A percentile compares a stretch with the other conserved stretches of the same genome.
These are phyloP conservation scores for Petaurus breviceps DNA, from an alignment of 2,113 vertebrate genomes.

Conservation along the genomic window DNA sequence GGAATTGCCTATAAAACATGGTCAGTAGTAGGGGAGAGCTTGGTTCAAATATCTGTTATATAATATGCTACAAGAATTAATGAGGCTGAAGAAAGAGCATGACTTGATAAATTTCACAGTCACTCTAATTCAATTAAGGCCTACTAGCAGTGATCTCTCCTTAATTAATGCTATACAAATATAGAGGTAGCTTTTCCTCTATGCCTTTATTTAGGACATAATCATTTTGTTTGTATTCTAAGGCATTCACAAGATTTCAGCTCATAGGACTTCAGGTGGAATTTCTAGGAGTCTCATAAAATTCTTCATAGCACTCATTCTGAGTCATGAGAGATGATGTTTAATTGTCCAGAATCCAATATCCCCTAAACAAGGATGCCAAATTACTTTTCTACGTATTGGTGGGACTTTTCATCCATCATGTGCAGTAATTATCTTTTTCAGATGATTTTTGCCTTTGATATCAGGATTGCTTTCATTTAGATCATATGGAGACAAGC, in stretches of 20 bases:
- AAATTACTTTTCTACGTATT: slow-evolving; percentile 52
- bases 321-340: slow-evolving; percentile 52
- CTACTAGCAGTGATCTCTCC: neutral
- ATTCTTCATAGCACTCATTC: slow-evolving; percentile 50
- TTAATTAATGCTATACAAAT: slow-evolving; percentile 33
- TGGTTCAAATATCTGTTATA: neutral
- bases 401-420: slow-evolving; percentile 65
- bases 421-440: slow-evolving; percentile 62
- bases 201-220: slow-evolving; percentile 49
- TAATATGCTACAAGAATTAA: slow-evolving; percentile 23
- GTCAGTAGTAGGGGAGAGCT: neutral
- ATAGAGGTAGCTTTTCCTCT: slow-evolving; percentile 51
- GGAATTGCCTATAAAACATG: slow-evolving; percentile 16
- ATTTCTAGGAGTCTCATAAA: slow-evolving; percentile 51
- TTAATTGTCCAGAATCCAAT: slow-evolving; percentile 68
- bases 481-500: slow-evolving; percentile 66
- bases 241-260: slow-evolving; percentile 58
- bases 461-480: slow-evolving; percentile 66
- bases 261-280: slow-evolving; percentile 65
- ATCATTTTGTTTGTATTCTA: slow-evolving; percentile 62
- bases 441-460: slow-evolving; percentile 66
- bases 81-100: slow-evolving; percentile 11
- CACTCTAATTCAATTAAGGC: slow-evolving; percentile 30
- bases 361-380: slow-evolving; percentile 32
- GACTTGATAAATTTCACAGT: neutral